Evolutionary conservation across 2,113 vertebrate species (phyloP).

Genomic region (Hydropotes inermis): DNA sequence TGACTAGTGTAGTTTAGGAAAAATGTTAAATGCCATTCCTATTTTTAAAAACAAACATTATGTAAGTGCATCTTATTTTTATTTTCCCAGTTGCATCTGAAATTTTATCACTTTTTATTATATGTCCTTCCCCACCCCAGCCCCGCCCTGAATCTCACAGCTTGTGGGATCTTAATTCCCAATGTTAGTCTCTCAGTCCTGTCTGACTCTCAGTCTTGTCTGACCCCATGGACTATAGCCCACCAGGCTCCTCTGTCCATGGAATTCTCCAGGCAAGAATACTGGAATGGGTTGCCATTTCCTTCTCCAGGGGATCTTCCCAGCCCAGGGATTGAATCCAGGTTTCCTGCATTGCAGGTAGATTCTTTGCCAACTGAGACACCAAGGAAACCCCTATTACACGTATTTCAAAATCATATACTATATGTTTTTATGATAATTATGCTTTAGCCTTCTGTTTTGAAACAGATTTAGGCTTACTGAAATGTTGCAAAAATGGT

Average conservation of each 20-base stretch:
- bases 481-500: slow-evolving; percentile 43
- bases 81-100: neutral
- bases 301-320: neutral
- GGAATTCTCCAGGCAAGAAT: neutral
- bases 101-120: neutral
- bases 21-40: neutral
- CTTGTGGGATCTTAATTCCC: neutral
- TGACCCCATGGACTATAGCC: neutral
- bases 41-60: neutral
- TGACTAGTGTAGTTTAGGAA: neutral
- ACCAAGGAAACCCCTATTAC: neutral
- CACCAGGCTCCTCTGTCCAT: neutral
- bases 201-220: neutral
- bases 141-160: neutral
- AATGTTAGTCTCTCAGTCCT: neutral
- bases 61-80: slow-evolving; percentile 25
- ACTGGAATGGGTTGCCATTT: neutral
- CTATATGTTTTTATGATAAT: neutral
- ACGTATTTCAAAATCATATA: neutral
- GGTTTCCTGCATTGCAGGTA: neutral
- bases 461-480: slow-evolving; percentile 41
- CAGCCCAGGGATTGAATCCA: neutral
- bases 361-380: neutral
- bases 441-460: slow-evolving; percentile 33
- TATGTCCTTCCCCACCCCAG: neutral